phyloP scores from a whole-genome alignment of 2,888 invertebrate genomes.

The Aspidiotus rigidus region DNA sequence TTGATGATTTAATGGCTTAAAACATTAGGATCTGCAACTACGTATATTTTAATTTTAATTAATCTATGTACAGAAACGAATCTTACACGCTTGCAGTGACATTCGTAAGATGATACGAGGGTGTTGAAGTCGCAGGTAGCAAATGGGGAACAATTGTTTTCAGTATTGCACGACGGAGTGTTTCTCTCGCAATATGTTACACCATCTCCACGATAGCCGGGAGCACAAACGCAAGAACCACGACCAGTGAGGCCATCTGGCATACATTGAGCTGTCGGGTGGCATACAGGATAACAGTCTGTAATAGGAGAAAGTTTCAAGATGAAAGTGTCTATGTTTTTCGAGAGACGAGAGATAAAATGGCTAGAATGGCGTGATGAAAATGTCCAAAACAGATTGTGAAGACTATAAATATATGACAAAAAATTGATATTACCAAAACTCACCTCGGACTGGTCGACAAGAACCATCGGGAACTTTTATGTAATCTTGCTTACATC shows the following conservation, averaged over 20 bases:
- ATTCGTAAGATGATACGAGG: constrained; percentile 41
- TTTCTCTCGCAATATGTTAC: constrained; percentile 53
- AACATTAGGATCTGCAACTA: too few species aligned
- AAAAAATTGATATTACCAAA: too few species aligned
- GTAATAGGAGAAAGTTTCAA: constrained; percentile 22
- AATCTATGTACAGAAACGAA: background rate
- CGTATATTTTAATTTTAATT: too few species aligned
- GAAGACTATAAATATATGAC: too few species aligned
- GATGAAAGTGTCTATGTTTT: too few species aligned
- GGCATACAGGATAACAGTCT: constrained; percentile 46
- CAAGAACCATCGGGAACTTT: constrained; percentile 41
- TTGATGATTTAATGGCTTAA: too few species aligned
- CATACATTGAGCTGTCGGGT: constrained; percentile 49
- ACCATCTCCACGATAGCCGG: constrained; percentile 54
- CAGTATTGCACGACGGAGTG: constrained; percentile 58
- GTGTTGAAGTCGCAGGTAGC: constrained; percentile 58
- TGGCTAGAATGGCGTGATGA: too few species aligned
- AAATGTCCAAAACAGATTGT: too few species aligned
- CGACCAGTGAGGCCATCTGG: constrained; percentile 44
- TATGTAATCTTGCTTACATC: constrained; percentile 64
- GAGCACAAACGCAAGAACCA: constrained; percentile 66
- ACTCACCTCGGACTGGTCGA: constrained; percentile 30
- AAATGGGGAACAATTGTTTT: constrained; percentile 68
- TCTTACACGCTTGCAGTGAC: constrained; percentile 42
- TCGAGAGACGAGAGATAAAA: too few species aligned